A percentile compares a stretch with the other conserved stretches of the same genome.
Conservation (phyloP, 2,797 vertebrate species). For the Acrossocheilus wenchowensis region DNA sequence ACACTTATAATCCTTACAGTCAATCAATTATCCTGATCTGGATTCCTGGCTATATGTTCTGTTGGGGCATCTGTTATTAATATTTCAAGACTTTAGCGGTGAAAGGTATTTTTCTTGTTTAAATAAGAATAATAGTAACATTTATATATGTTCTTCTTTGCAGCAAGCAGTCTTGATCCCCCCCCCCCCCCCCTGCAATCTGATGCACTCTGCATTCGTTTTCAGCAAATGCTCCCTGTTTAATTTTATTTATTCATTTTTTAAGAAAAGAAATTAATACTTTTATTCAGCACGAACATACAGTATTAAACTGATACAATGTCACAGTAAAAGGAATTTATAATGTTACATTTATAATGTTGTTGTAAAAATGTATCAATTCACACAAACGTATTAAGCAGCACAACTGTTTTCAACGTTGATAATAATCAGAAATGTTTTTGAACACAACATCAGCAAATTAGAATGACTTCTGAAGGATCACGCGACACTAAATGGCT, state of each 20-base stretch:
- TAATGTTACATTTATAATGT: background rate
- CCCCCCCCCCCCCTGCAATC: no score
- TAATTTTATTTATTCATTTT: background rate
- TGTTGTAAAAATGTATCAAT: background rate
- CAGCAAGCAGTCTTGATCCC: background rate
- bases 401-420: background rate
- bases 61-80: background rate
- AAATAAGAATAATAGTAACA: conserved; percentile 12
- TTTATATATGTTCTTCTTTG: no score
- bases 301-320: background rate
- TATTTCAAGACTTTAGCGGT: background rate
- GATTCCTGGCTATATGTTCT: conserved; percentile 12
- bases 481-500: background rate
- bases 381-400: background rate
- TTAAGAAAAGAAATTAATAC: background rate
- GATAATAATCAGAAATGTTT: background rate
- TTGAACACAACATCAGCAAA: background rate
- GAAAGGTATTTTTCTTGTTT: conserved; percentile 9
- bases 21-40: conserved; percentile 8
- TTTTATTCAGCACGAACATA: background rate
- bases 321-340: background rate
- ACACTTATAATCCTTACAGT: conserved; percentile 14
- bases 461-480: background rate
- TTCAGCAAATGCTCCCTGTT: background rate
- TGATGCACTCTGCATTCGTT: background rate